Evolutionary conservation across 2,888 invertebrate genomes (phyloP).

Genomic region (Apantesis nais): DNA sequence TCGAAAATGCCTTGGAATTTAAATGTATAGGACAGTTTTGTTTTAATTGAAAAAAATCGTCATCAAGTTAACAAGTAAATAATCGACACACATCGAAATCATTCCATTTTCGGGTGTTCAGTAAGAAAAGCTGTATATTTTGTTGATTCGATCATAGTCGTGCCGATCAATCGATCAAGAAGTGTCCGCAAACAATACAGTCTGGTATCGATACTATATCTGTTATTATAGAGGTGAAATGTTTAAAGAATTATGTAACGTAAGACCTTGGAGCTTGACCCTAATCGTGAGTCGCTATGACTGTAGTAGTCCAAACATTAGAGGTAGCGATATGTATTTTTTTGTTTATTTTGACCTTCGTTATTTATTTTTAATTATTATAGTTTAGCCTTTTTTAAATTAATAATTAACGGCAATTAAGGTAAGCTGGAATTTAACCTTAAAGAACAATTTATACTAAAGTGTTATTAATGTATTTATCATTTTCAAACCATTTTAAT

Average conservation of each 20-base stretch:
- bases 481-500: not conserved
- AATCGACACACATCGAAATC: no score
- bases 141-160: slow-evolving; percentile 41
- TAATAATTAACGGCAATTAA: slow-evolving; percentile 8
- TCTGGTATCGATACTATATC: slow-evolving; percentile 57
- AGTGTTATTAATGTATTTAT: not conserved
- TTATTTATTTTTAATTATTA: slow-evolving; percentile 24
- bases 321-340: slow-evolving; percentile 51
- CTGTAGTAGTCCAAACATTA: slow-evolving; percentile 62
- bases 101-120: slow-evolving; percentile 35
- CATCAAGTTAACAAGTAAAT: slow-evolving; percentile 32
- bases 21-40: not conserved
- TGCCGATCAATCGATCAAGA: slow-evolving; percentile 42
- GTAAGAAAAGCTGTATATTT: slow-evolving; percentile 34
- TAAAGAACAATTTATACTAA: not conserved
- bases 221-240: slow-evolving; percentile 70
- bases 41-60: slow-evolving; percentile 11
- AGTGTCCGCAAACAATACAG: slow-evolving; percentile 40
- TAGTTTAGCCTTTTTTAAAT: slow-evolving; percentile 3
- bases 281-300: slow-evolving; percentile 75
- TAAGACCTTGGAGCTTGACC: slow-evolving; percentile 81
- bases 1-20: not conserved
- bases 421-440: slow-evolving; percentile 3
- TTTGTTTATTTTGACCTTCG: slow-evolving; percentile 36
- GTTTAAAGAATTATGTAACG: slow-evolving; percentile 76